Evolutionary conservation across 2,113 vertebrate genomes (phyloP).

Genomic region (Grammomys surdaster): DNA sequence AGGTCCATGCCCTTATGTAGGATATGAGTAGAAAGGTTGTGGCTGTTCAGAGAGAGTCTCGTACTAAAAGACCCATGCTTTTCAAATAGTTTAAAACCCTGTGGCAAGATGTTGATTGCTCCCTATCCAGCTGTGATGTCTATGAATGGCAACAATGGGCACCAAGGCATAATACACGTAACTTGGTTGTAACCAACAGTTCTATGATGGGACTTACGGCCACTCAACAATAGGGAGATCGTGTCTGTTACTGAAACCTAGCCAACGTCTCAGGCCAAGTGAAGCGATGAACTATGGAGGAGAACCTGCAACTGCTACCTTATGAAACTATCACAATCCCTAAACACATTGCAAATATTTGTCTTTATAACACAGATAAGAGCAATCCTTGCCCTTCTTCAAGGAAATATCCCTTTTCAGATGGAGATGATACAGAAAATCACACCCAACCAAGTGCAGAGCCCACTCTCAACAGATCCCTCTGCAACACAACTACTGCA

Average conservation of each 20-base stretch:
- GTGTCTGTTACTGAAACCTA: not conserved
- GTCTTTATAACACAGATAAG: not conserved
- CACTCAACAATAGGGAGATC: not conserved
- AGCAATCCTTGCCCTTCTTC: not conserved
- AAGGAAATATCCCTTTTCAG: not conserved
- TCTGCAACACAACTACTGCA: not conserved
- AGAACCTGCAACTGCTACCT: not conserved
- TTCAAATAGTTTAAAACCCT: not conserved
- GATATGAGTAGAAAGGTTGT: not conserved
- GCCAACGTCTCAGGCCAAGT: not conserved
- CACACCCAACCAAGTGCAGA: not conserved
- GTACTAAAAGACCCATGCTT: not conserved
- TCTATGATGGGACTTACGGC: not conserved
- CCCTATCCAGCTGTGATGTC: not conserved
- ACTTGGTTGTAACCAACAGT: not conserved
- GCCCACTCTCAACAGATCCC: not conserved
- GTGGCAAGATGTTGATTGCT: not conserved
- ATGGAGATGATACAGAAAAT: not conserved
- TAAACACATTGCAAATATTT: not conserved
- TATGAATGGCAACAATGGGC: not conserved
- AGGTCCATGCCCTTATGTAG: not conserved
- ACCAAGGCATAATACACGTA: not conserved
- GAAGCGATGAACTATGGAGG: not conserved
- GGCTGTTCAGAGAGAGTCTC: not conserved
- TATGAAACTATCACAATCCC: not conserved